Conservation (phyloP, 2,113 vertebrate species). For the Noturus placidus region DNA sequence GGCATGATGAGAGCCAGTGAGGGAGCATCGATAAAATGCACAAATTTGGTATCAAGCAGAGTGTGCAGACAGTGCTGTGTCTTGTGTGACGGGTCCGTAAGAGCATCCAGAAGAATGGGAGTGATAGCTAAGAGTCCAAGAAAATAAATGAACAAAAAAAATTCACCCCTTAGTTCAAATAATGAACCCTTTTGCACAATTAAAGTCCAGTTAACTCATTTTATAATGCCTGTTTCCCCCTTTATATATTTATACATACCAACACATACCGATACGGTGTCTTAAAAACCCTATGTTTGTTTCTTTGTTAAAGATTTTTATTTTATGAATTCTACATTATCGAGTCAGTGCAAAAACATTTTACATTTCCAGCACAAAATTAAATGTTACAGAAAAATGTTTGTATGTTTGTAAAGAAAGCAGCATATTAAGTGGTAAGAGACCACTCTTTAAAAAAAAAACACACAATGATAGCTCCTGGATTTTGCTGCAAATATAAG, state of each 20-base stretch:
- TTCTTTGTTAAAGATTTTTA: too few species aligned
- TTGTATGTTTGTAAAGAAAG: too few species aligned
- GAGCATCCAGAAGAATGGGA: constrained; percentile 90
- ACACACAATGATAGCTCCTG: too few species aligned
- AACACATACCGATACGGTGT: neutral
- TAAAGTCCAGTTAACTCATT: neutral
- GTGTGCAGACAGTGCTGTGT: constrained; percentile 96
- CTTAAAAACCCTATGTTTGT: too few species aligned
- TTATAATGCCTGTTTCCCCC: neutral
- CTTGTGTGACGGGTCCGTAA: constrained; percentile 92
- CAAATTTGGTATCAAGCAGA: constrained; percentile 95
- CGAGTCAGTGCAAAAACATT: too few species aligned
- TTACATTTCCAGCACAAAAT: too few species aligned
- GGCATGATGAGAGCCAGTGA: constrained; percentile 98
- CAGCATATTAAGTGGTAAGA: too few species aligned
- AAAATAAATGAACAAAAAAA: constrained; percentile 3
- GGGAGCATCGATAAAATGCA: constrained; percentile 97
- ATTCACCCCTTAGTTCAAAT: too few species aligned
- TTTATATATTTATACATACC: neutral
- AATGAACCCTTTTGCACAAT: neutral
- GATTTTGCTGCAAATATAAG: too few species aligned
- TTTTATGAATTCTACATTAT: too few species aligned
- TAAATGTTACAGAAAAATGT: too few species aligned
- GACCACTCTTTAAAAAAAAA: too few species aligned
- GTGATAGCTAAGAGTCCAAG: constrained; percentile 81